A percentile compares a stretch with the other conserved stretches of the same genome.
These are phyloP conservation scores for Carollia perspicillata DNA, from an alignment of 2,113 vertebrate genomes.

Conservation along the genomic window DNA sequence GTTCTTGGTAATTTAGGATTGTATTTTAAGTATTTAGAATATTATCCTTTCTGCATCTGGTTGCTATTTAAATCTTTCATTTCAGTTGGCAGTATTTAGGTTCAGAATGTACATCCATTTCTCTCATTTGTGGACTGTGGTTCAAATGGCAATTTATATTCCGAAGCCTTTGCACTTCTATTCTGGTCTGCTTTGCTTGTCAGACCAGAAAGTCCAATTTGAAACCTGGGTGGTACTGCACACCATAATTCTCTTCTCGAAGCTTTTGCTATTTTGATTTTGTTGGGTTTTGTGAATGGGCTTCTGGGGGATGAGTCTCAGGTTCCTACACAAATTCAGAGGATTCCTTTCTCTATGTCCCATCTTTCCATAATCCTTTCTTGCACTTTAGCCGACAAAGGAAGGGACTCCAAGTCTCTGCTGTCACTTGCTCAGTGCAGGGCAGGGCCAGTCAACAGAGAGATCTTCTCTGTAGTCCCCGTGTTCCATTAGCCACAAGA, in stretches of 20 bases:
- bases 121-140: background rate
- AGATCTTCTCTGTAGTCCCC: background rate
- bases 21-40: background rate
- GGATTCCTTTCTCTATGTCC: background rate
- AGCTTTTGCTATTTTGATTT: background rate
- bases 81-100: background rate
- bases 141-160: background rate
- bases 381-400: background rate
- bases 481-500: background rate
- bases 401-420: background rate
- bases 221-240: background rate
- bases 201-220: background rate
- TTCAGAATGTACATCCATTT: background rate
- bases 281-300: background rate
- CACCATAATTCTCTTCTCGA: background rate
- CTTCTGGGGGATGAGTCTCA: background rate
- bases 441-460: background rate
- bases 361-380: background rate
- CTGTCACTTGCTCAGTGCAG: background rate
- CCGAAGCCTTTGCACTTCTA: background rate
- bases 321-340: background rate
- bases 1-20: background rate
- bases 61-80: background rate
- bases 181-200: background rate
- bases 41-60: background rate